phyloP scores from a whole-genome alignment of 1,140 invertebrate genomes.

The Druon quercuslanigerum region DNA sequence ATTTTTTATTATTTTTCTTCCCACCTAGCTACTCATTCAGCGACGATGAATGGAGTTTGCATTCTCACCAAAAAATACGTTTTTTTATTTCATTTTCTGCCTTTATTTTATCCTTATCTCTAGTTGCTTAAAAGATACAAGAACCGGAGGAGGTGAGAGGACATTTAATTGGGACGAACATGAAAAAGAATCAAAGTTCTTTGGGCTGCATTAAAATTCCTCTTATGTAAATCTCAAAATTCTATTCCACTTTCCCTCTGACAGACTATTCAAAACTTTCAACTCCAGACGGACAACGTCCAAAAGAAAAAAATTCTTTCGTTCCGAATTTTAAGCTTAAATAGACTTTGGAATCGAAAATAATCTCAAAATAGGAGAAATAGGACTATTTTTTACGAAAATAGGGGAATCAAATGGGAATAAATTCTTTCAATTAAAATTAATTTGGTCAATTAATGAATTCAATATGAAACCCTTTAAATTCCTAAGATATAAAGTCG shows the following conservation, averaged over 20 bases:
- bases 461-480: no score
- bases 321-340: no score
- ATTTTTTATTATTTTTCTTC: not conserved
- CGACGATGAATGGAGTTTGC: slow-evolving; percentile 24
- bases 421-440: no score
- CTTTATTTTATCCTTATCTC: not conserved
- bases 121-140: not conserved
- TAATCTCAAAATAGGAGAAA: no score
- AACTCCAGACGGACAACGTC: no score
- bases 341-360: no score
- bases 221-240: not conserved
- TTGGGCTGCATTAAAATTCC: not conserved
- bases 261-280: no score
- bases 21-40: slow-evolving; percentile 14
- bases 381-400: no score
- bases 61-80: not conserved
- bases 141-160: slow-evolving; percentile 10
- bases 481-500: no score
- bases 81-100: not conserved
- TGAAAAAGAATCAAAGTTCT: not conserved
- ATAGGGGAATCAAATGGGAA: no score
- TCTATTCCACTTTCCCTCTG: not conserved
- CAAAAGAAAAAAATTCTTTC: no score
- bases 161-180: slow-evolving; percentile 4
- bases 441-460: no score